Base-by-base conservation (phyloP, 1,140 invertebrate genomes). In the Temnothorax longispinosus region DNA sequence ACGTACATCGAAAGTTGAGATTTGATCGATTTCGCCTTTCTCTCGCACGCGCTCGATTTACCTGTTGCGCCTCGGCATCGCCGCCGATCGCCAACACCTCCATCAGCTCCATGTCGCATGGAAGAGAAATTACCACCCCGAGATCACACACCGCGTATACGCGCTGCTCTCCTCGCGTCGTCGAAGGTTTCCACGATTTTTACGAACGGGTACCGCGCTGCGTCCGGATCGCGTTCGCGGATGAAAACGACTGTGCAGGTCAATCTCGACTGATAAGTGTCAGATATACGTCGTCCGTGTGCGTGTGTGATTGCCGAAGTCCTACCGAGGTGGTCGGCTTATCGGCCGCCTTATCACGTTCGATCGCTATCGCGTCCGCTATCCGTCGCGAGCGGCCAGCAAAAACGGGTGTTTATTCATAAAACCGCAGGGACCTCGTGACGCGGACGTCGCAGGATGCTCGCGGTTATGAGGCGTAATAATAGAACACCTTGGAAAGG, bases 321-420 rank as follows among this genome's bases (percentile, higher is more conserved):
- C 52, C 65, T 82, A 72, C 18, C 18, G 27, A 47, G 13, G 8
- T 18, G 11, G 7, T 6, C 27, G 64, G 5, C 54, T 82, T 82
- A 82, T 82, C 67, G 44, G 41, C 27, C 27, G 56, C 32, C 13
- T 82, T 82, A 82, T 82, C 78, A 81, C 13, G 38, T 13, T 81
- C 58, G 47, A 71, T 81, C 44, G 18, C 10, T 58, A 74, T 82
- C 67, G 5, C 38, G 18, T 69, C 1, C 18, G 35, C 27, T 7
- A n/a, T 35, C 18, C 32, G 32, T 80, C 62, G 32, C n/a, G 7
- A 65, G 6, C 8, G 58, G 44, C 3, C 11, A 38, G 21, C 38
- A 38, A 18, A 27, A 27, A 27, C 27, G 27, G 35, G 27, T 7
- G 11, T 50, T 27, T 56, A 21, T 41, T 56, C n/a, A 0, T 18